Evolutionary conservation across 2,113 vertebrate genomes (phyloP).

Genomic region (Acrocephalus arundinaceus): DNA sequence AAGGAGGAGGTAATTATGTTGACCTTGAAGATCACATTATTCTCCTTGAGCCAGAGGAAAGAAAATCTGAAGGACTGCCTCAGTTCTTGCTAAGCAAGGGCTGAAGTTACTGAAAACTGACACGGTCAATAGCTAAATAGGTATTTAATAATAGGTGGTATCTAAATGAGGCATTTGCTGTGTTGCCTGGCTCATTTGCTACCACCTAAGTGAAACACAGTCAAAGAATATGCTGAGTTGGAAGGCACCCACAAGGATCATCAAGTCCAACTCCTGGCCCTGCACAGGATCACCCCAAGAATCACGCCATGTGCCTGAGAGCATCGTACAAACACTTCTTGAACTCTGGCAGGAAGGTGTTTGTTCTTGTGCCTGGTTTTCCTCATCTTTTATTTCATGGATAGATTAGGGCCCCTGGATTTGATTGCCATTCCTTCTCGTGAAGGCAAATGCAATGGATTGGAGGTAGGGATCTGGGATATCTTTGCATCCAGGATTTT

Average conservation of each 20-base stretch:
- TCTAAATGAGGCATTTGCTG: not conserved
- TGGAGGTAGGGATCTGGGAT: not conserved
- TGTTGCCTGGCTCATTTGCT: not conserved
- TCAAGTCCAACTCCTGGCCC: not conserved
- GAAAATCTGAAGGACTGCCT: not conserved
- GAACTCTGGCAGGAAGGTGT: not conserved
- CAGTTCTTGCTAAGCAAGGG: not conserved
- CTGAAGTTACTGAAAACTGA: not conserved
- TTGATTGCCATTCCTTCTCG: not conserved
- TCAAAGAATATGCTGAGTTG: not conserved
- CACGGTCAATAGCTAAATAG: not conserved
- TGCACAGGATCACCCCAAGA: not conserved
- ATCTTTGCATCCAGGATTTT: not conserved
- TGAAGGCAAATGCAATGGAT: not conserved
- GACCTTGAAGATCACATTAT: constrained; percentile 17
- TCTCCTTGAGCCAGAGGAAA: not conserved
- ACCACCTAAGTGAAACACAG: not conserved
- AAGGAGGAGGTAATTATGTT: not conserved
- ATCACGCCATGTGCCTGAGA: not conserved
- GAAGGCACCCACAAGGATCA: not conserved
- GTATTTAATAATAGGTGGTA: not conserved
- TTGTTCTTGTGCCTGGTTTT: not conserved
- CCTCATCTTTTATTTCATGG: not conserved
- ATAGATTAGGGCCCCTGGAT: not conserved
- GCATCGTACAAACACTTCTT: fast-evolving